Percentiles rank a stretch among this genome's conserved stretches.
Evolutionary conservation across 2,113 vertebrate genomes (phyloP).

Genomic region (Rhipidura dahli): DNA sequence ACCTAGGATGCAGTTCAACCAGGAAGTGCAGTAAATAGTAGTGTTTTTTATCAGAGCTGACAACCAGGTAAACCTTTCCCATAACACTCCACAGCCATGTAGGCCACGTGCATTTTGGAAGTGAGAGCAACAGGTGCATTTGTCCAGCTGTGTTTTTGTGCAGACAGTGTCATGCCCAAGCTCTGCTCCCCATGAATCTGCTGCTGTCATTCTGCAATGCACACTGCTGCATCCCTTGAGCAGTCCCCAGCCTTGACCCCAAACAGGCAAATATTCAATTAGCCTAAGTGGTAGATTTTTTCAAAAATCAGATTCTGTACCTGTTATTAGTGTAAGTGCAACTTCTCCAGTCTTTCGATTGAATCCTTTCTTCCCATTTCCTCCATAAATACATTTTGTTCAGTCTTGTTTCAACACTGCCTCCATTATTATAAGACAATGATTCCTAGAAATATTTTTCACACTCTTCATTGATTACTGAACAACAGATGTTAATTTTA

Average conservation of each 20-base stretch:
- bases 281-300: background rate
- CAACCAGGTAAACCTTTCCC: background rate
- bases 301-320: background rate
- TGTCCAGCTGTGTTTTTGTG: background rate
- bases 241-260: background rate
- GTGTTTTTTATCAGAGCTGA: background rate
- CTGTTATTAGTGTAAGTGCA: background rate
- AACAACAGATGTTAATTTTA: background rate
- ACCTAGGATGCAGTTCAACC: background rate
- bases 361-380: background rate
- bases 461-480: background rate
- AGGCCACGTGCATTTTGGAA: background rate
- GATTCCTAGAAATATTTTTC: background rate
- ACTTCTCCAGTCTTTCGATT: background rate
- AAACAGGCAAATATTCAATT: background rate
- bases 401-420: background rate
- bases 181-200: rapidly evolving
- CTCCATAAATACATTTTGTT: background rate
- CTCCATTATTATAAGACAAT: background rate
- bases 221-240: background rate
- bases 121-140: background rate
- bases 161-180: background rate
- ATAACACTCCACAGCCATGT: background rate
- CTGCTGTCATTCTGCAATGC: background rate
- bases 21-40: background rate